Evolutionary conservation across 2,797 vertebrate genomes (phyloP).

Genomic region (Todus mexicanus): DNA sequence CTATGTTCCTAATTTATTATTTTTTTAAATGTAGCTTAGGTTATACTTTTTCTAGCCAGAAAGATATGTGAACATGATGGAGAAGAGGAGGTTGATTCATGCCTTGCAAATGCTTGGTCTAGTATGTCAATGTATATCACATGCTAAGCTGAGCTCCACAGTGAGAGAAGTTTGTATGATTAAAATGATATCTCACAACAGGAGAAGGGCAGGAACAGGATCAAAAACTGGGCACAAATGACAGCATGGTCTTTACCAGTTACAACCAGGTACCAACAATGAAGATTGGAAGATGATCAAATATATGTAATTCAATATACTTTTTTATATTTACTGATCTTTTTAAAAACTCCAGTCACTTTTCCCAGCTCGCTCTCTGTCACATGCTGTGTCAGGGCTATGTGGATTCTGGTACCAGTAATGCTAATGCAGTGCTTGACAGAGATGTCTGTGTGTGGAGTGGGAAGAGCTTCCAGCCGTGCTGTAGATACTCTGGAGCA

Average conservation of each 20-base stretch:
- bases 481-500: neutral
- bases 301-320: neutral
- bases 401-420: neutral
- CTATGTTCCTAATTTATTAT: neutral
- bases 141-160: conserved; percentile 63
- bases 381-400: neutral
- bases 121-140: conserved; percentile 44
- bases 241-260: neutral
- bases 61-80: conserved; percentile 62
- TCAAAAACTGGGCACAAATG: neutral
- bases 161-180: conserved; percentile 62
- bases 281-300: neutral
- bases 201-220: neutral
- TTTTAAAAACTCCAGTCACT: neutral
- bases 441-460: neutral
- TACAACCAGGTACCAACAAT: neutral
- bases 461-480: neutral
- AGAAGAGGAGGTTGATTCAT: conserved; percentile 73
- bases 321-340: neutral
- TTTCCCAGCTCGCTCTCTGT: neutral
- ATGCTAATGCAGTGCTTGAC: neutral
- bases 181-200: neutral
- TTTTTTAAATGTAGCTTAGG: neutral
- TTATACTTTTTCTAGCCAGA: conserved; percentile 43
- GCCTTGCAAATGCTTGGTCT: conserved; percentile 68